Evolutionary conservation across 1,140 invertebrate species (phyloP).

Genomic region (Drosophila ogumai): DNA sequence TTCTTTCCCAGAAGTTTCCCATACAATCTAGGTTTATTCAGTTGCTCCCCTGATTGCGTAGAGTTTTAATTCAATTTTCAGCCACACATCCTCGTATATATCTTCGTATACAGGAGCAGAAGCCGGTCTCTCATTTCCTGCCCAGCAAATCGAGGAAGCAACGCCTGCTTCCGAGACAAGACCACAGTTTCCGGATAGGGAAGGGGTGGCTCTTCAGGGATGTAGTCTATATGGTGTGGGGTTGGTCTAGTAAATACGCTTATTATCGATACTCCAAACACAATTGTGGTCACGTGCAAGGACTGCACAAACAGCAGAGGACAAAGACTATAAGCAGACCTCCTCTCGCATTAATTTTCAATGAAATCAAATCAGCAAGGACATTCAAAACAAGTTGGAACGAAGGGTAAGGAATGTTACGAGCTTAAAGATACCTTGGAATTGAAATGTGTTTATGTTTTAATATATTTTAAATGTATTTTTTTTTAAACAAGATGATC

Average conservation of each 20-base stretch:
- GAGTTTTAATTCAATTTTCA: constrained; percentile 78
- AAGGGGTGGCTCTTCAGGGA: constrained; percentile 16
- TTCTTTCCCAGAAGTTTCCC: constrained; percentile 25
- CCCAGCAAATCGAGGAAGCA: constrained; percentile 49
- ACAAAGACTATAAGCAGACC: constrained; percentile 35
- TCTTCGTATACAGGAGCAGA: constrained; percentile 1
- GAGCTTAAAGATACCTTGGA: constrained; percentile 3
- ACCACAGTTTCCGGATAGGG: constrained; percentile 61
- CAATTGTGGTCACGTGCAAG: constrained; percentile 83
- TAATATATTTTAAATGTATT: neutral
- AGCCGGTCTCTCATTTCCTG: constrained; percentile 64
- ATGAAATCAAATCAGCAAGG: constrained; percentile 71
- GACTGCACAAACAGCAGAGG: constrained; percentile 33
- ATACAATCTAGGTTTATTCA: constrained; percentile 55
- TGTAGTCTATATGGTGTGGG: constrained; percentile 7
- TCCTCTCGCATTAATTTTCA: constrained; percentile 79
- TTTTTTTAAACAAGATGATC: too few species aligned
- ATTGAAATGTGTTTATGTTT: neutral
- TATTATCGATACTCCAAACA: constrained; percentile 84
- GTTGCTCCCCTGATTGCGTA: constrained; percentile 53
- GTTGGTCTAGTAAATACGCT: constrained; percentile 70
- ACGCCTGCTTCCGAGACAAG: constrained; percentile 75
- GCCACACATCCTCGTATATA: constrained; percentile 17
- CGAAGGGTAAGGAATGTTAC: too few species aligned
- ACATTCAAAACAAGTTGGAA: constrained; percentile 56